Evolutionary conservation across 2,113 vertebrate genomes (phyloP), one percentile per base, ranked within the genome.

Genomic region (Crotalus helleri): DNA sequence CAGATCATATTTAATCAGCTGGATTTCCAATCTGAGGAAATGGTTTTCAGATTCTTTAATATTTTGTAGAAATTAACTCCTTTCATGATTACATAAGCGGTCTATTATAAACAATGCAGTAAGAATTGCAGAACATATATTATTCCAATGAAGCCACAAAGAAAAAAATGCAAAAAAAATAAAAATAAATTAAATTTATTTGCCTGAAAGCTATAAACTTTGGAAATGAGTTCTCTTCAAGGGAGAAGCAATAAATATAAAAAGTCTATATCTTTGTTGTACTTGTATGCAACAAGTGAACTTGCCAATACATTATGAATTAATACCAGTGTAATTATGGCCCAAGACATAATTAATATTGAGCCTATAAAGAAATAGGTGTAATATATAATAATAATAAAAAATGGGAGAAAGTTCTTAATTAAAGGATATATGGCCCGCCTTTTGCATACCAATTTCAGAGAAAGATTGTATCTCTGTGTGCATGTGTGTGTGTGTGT

Each of bases 211-310:
- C 24, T 51, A 64, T 92, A 92, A 21, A 85, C 26, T 93, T 85
- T 24, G 7, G 26, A 29, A 5, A 93, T 90, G 24, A 9, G 58
- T 29, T 90, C 7, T 23, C 39, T 91, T 91, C 39, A 93, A 24
- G 85, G 87, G 33, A 94, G 87, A 92, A 93, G 24, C 46, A 93
- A 19, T 54, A 93, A 87, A 94, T 39, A 81, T 29, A 81, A 89
- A 15, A 74, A 57, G 44, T 46, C 53, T 91, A 17, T 89, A 49
- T 55, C 51, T 93, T 64, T 59, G 23, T 86, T 29, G 39, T 3
- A 39, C 39, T 39, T 39, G 39, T 39, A 39, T 39, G 39, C 39
- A 39, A 39, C 39, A 39, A 39, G 39, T 39, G 0, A 93, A 89
- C 8, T 89, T 85, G 85, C 7, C 74, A 92, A 89, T 58, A 3